A percentile compares a stretch with the other conserved stretches of the same genome.
Conservation (phyloP, 2,113 vertebrate species). For the Calypte anna region DNA sequence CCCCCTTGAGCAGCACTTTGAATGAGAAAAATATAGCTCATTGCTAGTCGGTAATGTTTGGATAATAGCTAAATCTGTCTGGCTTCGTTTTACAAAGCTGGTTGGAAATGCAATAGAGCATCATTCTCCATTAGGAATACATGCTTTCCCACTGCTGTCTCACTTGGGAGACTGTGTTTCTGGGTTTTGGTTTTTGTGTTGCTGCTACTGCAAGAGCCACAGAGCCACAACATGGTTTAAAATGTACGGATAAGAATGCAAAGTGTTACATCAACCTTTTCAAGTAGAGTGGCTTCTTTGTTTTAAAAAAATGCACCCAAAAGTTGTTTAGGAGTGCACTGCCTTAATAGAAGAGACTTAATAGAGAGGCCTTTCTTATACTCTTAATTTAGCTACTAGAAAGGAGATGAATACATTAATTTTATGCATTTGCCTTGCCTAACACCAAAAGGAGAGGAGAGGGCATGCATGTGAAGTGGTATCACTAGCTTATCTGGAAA, state of each 20-base stretch:
- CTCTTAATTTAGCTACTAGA: background rate
- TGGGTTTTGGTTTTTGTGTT: background rate
- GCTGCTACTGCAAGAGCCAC: conserved; percentile 12
- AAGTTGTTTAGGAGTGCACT: background rate
- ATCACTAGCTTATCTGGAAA: background rate
- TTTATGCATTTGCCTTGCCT: background rate
- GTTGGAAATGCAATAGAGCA: conserved; percentile 47
- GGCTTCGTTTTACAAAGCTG: conserved; percentile 38
- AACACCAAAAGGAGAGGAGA: background rate
- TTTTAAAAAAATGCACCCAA: background rate
- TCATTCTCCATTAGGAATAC: conserved; percentile 25
- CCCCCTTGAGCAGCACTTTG: background rate
- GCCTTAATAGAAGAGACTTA: background rate
- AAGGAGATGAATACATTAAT: background rate
- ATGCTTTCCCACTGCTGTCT: conserved; percentile 7
- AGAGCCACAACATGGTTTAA: conserved; percentile 17
- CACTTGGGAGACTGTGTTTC: background rate
- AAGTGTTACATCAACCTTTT: background rate
- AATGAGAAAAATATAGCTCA: background rate
- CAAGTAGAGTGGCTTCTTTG: background rate
- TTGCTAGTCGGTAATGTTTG: background rate
- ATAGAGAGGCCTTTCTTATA: background rate
- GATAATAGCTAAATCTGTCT: background rate
- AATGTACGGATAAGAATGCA: conserved; percentile 9
- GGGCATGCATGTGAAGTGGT: background rate